These are phyloP conservation scores for Melospiza georgiana DNA, from an alignment of 2,113 vertebrate species.

Conservation along the genomic window DNA sequence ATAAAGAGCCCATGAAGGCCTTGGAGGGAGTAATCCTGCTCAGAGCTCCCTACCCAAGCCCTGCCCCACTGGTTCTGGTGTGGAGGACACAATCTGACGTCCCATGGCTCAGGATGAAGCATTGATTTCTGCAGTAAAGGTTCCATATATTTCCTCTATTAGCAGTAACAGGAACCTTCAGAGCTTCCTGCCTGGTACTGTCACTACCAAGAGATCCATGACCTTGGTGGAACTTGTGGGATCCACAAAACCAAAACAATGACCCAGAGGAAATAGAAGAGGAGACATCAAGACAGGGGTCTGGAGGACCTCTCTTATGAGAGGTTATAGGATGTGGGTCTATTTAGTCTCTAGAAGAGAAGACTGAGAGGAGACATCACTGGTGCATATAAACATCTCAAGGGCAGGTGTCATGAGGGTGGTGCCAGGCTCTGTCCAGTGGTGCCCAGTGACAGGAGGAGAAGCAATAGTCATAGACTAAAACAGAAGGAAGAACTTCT, in stretches of 20 bases:
- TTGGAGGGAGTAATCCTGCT: not conserved
- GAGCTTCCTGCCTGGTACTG: not conserved
- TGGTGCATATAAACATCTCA: not conserved
- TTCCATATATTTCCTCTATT: not conserved
- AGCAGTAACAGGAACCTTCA: not conserved
- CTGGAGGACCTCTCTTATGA: not conserved
- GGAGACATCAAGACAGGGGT: not conserved
- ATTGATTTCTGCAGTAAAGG: not conserved
- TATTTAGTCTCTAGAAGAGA: not conserved
- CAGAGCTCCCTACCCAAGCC: not conserved
- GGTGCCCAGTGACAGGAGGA: not conserved
- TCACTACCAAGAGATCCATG: not conserved
- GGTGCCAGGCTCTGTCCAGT: not conserved
- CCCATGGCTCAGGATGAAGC: not conserved
- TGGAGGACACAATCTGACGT: not conserved
- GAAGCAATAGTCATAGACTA: not conserved
- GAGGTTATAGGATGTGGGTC: accelerated
- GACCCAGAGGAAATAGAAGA: not conserved
- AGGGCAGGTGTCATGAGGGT: no score
- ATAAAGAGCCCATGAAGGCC: not conserved
- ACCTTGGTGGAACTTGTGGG: not conserved
- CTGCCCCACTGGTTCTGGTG: not conserved
- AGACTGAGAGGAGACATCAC: no score
- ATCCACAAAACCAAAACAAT: not conserved
- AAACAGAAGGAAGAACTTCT: not conserved